Evolutionary conservation across 2,113 vertebrate species (phyloP).

Genomic region (Mormoops blainvillei): DNA sequence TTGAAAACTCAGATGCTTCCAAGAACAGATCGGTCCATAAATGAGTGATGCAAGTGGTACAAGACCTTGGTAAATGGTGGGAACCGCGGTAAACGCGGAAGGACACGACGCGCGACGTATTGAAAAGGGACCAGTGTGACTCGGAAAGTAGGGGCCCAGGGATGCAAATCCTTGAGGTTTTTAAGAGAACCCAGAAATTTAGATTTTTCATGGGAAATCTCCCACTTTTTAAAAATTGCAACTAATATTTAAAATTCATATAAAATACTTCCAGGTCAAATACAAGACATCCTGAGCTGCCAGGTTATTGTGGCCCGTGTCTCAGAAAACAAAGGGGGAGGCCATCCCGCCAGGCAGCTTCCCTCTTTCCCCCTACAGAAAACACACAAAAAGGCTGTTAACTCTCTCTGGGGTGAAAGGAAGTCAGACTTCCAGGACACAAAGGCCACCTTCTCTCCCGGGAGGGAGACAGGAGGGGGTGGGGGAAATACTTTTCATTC

Average conservation of each 20-base stretch:
- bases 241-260: neutral
- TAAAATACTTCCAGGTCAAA: neutral
- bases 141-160: neutral
- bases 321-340: neutral
- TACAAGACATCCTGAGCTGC: neutral
- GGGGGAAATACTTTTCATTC: slow-evolving; percentile 32
- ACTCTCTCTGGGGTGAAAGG: neutral
- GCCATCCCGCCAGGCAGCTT: neutral
- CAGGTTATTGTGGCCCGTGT: neutral
- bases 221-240: neutral
- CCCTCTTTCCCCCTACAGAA: neutral
- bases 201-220: neutral
- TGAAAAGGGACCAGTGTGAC: neutral
- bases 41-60: fast-evolving
- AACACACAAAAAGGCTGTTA: neutral
- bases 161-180: neutral
- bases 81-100: neutral
- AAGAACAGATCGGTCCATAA: neutral
- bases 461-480: neutral
- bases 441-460: neutral
- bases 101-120: fast-evolving
- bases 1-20: neutral
- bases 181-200: neutral
- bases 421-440: slow-evolving; percentile 3
- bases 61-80: neutral